phyloP scores from a whole-genome alignment of 2,113 vertebrate species.

The Hypocryptadius cinnamomeus region DNA sequence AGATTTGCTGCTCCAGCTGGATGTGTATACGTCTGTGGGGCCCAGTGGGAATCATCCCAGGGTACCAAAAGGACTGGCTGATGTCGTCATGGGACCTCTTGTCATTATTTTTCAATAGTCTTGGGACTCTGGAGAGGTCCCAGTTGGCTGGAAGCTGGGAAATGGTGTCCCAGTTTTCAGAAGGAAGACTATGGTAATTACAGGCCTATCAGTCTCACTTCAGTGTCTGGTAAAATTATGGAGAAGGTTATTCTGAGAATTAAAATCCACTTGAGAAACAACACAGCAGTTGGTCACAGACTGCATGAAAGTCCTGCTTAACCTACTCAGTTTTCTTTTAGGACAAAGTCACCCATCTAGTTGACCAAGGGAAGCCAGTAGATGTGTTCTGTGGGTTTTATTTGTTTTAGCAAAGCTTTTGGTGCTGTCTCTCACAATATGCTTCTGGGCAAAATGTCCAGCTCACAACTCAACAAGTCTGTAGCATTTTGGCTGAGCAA shows the following conservation, averaged over 20 bases:
- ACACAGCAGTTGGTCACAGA: not conserved
- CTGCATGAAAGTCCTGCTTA: not conserved
- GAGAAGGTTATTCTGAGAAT: not conserved
- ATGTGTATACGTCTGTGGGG: fast-evolving
- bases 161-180: not conserved
- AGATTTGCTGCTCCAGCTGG: not conserved
- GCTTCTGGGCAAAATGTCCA: not conserved
- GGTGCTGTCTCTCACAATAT: not conserved
- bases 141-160: not conserved
- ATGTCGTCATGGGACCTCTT: not conserved
- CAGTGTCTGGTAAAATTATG: not conserved
- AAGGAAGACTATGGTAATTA: not conserved
- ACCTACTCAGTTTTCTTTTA: not conserved
- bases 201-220: not conserved
- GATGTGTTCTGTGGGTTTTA: not conserved
- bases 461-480: not conserved
- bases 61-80: not conserved
- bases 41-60: not conserved
- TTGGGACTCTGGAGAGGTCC: not conserved
- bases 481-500: not conserved
- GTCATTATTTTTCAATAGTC: not conserved
- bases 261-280: not conserved
- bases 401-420: not conserved
- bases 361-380: not conserved
- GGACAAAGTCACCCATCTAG: not conserved